Base-by-base conservation (phyloP, 2,797 vertebrate genomes). In the Poeciliopsis gracilis region DNA sequence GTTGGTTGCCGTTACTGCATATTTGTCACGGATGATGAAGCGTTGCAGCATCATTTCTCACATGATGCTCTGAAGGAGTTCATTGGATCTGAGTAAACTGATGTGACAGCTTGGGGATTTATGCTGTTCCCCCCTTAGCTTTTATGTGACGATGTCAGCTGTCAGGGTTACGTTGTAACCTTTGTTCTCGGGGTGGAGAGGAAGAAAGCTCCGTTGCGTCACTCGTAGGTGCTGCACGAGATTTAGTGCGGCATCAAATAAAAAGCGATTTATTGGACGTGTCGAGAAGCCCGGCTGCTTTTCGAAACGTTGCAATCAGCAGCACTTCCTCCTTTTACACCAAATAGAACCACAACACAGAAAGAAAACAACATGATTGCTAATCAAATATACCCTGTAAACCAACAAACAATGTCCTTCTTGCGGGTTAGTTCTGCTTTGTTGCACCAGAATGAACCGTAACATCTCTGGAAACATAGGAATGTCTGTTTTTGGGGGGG, bases 21-120 rank as follows among this genome's bases (percentile, higher is more conserved):
- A 20, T 15, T 28, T 78, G 67, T 61, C 18, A 67, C 33, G 41
- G 51, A 83, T 75, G 63, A 33, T 75, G 25, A 41, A 69, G 75
- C 51, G 38, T 82, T 82, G 71, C 81, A 80, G 23, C 72, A 77
- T 77, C 38, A 20, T 69, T 63, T 46, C 69, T 57, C 51, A 79
- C 77, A 75, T 73, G 47, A 28, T 38, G 45, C 59, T 77, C 59
- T 59, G 5, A 51, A 72, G 13, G 4, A 70, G 10, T 73, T 81
- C 30, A 33, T 61, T 59, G 63, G 81, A 81, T 59, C 47, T 25
- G 10, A 11, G 73, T 18, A 25, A 61, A 49, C 36, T 70, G 13
- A 80, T 72, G 77, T 70, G 67, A 61, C 61, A 43, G 72, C 57
- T 73, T 11, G 45, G 63, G 36, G 55, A 67, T 66, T 36, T 53